Evolutionary conservation across 1,140 invertebrate species (phyloP).

Genomic region (Melanaphis sacchari): DNA sequence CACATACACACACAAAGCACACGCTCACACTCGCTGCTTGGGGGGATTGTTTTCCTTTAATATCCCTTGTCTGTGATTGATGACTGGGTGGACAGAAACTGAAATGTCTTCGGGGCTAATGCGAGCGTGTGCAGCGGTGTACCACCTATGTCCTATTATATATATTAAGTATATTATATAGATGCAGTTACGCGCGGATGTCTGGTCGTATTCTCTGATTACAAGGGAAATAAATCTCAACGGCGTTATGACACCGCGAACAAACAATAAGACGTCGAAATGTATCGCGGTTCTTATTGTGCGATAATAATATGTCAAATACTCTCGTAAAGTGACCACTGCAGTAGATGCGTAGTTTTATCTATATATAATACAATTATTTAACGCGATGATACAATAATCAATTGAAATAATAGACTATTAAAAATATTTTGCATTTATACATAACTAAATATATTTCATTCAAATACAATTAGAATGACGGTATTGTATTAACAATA

Average conservation of each 20-base stretch:
- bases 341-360: background rate
- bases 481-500: background rate
- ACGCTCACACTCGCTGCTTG: background rate
- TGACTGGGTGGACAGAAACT: constrained; percentile 52
- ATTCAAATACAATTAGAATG: background rate
- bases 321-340: too few species aligned
- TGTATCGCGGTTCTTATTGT: background rate
- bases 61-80: constrained; percentile 48
- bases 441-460: background rate
- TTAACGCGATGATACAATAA: background rate
- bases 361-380: background rate
- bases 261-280: constrained; percentile 4
- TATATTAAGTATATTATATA: constrained; percentile 12
- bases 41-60: constrained; percentile 45
- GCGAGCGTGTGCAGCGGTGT: background rate
- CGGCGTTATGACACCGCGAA: background rate
- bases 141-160: constrained; percentile 12
- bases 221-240: constrained; percentile 24
- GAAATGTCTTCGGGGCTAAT: constrained; percentile 38
- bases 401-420: background rate
- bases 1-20: background rate
- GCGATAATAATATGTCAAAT: background rate
- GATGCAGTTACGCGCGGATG: background rate
- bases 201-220: background rate
- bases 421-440: background rate